Percentiles rank a stretch among this genome's conserved stretches.
Evolutionary conservation across 1,140 invertebrate species (phyloP).

Genomic region (Cotesia chilonis): DNA sequence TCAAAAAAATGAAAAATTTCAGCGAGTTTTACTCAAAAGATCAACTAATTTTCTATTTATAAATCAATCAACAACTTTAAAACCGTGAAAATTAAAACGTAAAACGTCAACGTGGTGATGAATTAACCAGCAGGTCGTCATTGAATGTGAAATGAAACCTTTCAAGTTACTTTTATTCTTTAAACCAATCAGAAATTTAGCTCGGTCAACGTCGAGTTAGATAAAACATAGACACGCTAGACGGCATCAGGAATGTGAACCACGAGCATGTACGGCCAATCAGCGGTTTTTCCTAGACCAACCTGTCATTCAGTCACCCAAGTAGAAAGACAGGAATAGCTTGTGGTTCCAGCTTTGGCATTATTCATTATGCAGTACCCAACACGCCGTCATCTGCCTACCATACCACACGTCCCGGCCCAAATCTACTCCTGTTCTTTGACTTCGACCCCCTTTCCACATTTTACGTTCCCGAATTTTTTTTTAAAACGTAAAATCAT

Average conservation of each 20-base stretch:
- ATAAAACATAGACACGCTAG: conserved; percentile 12
- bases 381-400: conserved; percentile 61
- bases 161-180: neutral
- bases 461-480: neutral
- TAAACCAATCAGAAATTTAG: neutral
- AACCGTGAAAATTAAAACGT: too few species aligned
- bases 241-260: conserved; percentile 38
- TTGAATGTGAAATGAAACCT: neutral
- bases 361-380: conserved; percentile 64
- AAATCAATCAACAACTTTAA: too few species aligned
- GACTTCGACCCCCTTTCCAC: conserved; percentile 8
- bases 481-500: neutral
- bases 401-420: conserved; percentile 46
- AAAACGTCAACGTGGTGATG: too few species aligned
- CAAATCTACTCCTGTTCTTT: conserved; percentile 21
- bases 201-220: conserved; percentile 5
- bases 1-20: too few species aligned
- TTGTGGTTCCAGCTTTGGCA: conserved; percentile 59
- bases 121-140: too few species aligned
- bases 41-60: too few species aligned
- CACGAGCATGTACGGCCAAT: conserved; percentile 53
- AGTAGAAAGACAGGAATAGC: conserved; percentile 59
- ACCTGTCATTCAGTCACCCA: conserved; percentile 62
- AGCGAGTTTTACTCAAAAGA: too few species aligned
- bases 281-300: conserved; percentile 58